Percentiles rank a stretch among this genome's conserved stretches.
Conservation (phyloP, 2,113 vertebrate genomes). For the Micromys minutus region DNA sequence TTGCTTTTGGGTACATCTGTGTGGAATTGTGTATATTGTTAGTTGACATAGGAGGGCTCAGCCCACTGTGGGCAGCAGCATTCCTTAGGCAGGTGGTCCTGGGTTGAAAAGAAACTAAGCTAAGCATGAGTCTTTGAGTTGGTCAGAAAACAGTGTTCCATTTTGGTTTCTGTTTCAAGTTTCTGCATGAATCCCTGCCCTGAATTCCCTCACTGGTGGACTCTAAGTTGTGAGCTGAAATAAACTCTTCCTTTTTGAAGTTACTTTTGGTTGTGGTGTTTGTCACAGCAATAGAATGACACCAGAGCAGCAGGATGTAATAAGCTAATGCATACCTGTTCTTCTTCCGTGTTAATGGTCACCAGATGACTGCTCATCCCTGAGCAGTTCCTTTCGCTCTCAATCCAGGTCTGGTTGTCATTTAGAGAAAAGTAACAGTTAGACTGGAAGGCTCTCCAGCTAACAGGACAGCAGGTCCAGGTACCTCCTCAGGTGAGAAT, state of each 20-base stretch:
- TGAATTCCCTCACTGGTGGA: background rate
- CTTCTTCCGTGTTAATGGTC: slow-evolving; percentile 28
- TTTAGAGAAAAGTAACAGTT: slow-evolving; percentile 51
- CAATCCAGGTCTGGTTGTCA: slow-evolving; percentile 48
- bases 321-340: slow-evolving; percentile 48
- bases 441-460: slow-evolving; percentile 61
- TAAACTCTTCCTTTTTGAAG: background rate
- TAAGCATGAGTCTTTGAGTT: background rate
- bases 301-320: no score
- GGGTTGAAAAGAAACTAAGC: background rate
- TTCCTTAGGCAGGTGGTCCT: background rate
- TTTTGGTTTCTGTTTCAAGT: background rate
- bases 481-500: background rate
- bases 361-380: slow-evolving; percentile 47
- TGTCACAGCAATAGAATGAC: background rate
- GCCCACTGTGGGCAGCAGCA: background rate
- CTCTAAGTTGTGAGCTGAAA: background rate
- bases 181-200: background rate
- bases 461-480: slow-evolving; percentile 64
- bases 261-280: background rate
- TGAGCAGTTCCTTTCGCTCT: slow-evolving; percentile 53
- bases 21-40: background rate
- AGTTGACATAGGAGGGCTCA: no score
- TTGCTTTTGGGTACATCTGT: background rate
- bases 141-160: background rate